phyloP scores from a whole-genome alignment of 2,888 invertebrate species.

The Athrips mouffetella region DNA sequence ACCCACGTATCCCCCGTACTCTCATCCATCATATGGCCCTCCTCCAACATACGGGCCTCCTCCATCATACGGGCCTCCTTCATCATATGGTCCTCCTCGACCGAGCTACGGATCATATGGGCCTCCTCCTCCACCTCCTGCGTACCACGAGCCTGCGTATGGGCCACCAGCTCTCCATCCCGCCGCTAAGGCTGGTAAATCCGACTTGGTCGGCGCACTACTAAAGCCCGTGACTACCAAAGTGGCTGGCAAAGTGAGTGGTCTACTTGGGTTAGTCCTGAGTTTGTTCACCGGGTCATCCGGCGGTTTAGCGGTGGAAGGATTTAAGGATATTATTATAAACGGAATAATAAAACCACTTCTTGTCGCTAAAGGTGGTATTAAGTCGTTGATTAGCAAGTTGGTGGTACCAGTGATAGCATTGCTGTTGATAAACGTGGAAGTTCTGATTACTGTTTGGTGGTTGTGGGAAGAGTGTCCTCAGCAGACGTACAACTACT shows the following conservation, averaged over 20 bases:
- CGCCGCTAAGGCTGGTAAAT: constrained; percentile 32
- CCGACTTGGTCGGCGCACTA: constrained; percentile 40
- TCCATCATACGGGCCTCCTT: constrained; percentile 6
- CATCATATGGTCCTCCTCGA: constrained; percentile 2
- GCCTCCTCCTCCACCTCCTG: constrained; percentile 14
- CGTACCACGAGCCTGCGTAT: constrained; percentile 17
- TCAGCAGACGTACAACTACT: constrained; percentile 24
- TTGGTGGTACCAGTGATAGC: constrained; percentile 62
- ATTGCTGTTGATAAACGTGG: constrained; percentile 60
- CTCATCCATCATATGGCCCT: too few species aligned
- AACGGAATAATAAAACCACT: constrained; percentile 62
- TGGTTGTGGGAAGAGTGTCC: constrained; percentile 74
- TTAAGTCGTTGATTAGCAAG: constrained; percentile 62
- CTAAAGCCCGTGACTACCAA: constrained; percentile 50
- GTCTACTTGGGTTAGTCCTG: constrained; percentile 52
- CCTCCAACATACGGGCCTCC: constrained; percentile 26
- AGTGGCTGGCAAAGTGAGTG: constrained; percentile 50
- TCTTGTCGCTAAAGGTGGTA: constrained; percentile 51
- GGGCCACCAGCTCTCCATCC: constrained; percentile 16
- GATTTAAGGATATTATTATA: constrained; percentile 55
- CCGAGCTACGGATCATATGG: constrained; percentile 19
- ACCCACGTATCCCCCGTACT: constrained; percentile 21
- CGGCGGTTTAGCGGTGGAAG: constrained; percentile 45
- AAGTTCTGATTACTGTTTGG: constrained; percentile 65
- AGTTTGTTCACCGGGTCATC: constrained; percentile 50